Evolutionary conservation across 2,888 invertebrate genomes (phyloP).

Genomic region (Drosophila nr. fundita): DNA sequence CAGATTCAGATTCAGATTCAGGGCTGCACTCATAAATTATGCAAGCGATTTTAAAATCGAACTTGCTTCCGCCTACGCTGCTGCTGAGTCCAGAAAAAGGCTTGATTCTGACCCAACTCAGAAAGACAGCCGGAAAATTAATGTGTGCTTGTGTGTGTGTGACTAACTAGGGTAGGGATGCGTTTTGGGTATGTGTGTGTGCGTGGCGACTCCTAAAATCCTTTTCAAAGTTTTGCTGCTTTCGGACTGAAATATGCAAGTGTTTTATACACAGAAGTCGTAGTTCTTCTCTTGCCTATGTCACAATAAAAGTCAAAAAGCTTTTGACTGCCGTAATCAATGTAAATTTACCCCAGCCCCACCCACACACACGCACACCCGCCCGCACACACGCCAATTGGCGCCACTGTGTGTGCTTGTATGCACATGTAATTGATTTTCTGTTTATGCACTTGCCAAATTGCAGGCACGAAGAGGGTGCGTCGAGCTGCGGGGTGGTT

Average conservation of each 20-base stretch:
- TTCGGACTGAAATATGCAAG: slow-evolving; percentile 71
- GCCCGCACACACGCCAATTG: slow-evolving; percentile 21
- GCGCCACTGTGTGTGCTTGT: slow-evolving; percentile 44
- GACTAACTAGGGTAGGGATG: slow-evolving; percentile 20
- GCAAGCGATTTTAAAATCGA: slow-evolving; percentile 69
- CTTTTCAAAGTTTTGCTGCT: slow-evolving; percentile 68
- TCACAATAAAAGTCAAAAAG: slow-evolving; percentile 81
- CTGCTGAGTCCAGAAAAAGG: slow-evolving; percentile 33
- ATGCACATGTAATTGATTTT: slow-evolving; percentile 76
- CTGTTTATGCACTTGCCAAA: slow-evolving; percentile 68
- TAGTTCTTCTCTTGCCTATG: slow-evolving; percentile 59
- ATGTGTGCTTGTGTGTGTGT: slow-evolving; percentile 21
- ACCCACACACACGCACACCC: background rate
- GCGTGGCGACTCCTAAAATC: slow-evolving; percentile 43
- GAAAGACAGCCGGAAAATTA: slow-evolving; percentile 5
- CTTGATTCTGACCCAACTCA: slow-evolving; percentile 60
- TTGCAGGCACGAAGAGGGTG: background rate
- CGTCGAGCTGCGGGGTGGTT: background rate
- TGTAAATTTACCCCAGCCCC: slow-evolving; percentile 63
- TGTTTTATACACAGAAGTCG: slow-evolving; percentile 41
- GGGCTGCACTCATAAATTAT: slow-evolving; percentile 66
- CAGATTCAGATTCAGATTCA: slow-evolving; percentile 34
- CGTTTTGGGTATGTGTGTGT: background rate
- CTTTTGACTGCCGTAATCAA: slow-evolving; percentile 73
- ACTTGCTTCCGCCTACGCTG: slow-evolving; percentile 10